Evolutionary conservation across 2,113 vertebrate species (phyloP).

Genomic region (Pseudorhombus dupliciocellatus): DNA sequence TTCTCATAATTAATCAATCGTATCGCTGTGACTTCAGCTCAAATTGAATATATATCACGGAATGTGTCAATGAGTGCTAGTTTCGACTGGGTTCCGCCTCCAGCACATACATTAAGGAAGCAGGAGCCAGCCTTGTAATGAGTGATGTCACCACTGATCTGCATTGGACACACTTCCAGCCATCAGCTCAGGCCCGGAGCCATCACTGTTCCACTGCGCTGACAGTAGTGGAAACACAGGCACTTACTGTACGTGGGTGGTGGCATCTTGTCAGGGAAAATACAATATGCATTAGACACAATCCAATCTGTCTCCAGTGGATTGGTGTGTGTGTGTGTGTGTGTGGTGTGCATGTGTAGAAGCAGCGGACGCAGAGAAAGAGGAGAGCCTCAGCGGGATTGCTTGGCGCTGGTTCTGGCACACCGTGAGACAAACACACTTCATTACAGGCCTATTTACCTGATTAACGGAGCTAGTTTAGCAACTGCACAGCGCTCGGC

Average conservation of each 20-base stretch:
- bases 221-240: conserved; percentile 68
- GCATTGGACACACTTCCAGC: conserved; percentile 47
- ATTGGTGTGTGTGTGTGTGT: conserved; percentile 17
- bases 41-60: not conserved
- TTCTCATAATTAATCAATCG: not conserved
- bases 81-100: not conserved
- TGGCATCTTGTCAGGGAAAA: conserved; percentile 74
- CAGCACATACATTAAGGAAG: conserved; percentile 18
- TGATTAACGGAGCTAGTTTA: conserved; percentile 75
- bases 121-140: not conserved
- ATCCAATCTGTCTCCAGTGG: conserved; percentile 75
- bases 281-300: conserved; percentile 78
- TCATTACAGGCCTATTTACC: conserved; percentile 78
- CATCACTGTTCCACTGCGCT: conserved; percentile 38
- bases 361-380: conserved; percentile 56
- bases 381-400: conserved; percentile 69
- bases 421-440: conserved; percentile 67
- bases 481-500: conserved; percentile 59
- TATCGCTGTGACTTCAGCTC: not conserved
- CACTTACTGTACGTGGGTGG: conserved; percentile 75
- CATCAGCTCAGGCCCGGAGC: conserved; percentile 51
- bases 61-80: not conserved
- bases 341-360: conserved; percentile 21
- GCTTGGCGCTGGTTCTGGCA: conserved; percentile 58
- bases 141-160: conserved; percentile 46